Base-by-base conservation (phyloP, 2,888 invertebrate genomes). In the Drosophila engyochracea region DNA sequence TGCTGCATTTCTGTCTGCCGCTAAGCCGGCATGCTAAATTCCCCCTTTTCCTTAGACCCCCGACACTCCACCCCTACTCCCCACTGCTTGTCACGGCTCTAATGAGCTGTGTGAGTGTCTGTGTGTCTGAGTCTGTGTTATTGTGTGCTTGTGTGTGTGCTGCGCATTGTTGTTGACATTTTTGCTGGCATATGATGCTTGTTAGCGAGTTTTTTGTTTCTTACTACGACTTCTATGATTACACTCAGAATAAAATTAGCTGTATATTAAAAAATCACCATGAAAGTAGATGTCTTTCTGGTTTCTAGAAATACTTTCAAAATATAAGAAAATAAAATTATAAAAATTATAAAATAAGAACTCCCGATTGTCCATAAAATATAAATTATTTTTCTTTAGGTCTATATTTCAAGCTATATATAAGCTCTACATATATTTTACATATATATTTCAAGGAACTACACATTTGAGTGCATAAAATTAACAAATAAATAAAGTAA, bases 101-200 rank as follows among this genome's bases (percentile, higher is more conserved):
- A 86, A 86, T 86, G 86, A 86, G 86, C 89, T 85, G 78, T 81
- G 55, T 76, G 71, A 81, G 82, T 58, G 61, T 55, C 68, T 55
- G 70, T 39, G 39, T 55, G 35, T 35, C 33, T 31, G 31, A 31
- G 10, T 33, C 10, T 16, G 55, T 63, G 73, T 55, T 66, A 31
- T 57, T 57, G 69, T 41, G n/a, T 74, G 70, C 76, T 37, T 63
- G 76, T 70, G 53, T 52, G 51, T 57, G 60, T 54, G 58, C 54
- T 58, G 70, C 68, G 82, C 83, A 85, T 83, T 90, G 90, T 89
- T 89, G 90, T 88, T 90, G 89, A 84, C 89, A 84, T 86, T 90
- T 90, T 78, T 83, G 85, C 87, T 85, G 89, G 90, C 91, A 87
- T 87, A 90, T 90, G 87, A 86, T 89, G 87, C 89, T 87, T 87